Evolutionary conservation across 2,113 vertebrate species (phyloP).

Genomic region (Ptilorrhoa leucosticta): DNA sequence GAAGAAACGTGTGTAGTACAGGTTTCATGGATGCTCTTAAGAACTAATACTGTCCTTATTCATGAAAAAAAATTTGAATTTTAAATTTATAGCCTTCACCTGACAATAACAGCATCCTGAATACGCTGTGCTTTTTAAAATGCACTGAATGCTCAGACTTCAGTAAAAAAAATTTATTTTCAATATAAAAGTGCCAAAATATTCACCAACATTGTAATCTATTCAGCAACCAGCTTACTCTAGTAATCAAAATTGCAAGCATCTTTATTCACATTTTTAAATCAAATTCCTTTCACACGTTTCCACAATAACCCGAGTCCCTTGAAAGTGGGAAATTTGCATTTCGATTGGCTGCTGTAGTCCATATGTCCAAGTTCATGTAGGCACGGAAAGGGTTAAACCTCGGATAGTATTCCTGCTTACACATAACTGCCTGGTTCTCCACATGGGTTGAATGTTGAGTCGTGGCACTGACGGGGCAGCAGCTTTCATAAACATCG

Average conservation of each 20-base stretch:
- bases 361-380: conserved; percentile 99
- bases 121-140: conserved; percentile 30
- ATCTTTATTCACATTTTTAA: conserved; percentile 86
- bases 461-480: conserved; percentile 74
- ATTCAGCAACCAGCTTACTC: conserved; percentile 77
- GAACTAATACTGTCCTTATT: background rate
- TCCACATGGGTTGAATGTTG: conserved; percentile 82
- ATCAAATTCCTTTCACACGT: conserved; percentile 76
- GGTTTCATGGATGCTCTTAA: background rate
- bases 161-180: conserved; percentile 81
- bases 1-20: background rate
- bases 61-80: background rate
- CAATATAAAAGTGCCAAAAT: conserved; percentile 88
- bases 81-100: background rate
- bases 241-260: conserved; percentile 78
- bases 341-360: conserved; percentile 87
- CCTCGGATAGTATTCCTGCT: conserved; percentile 85
- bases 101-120: background rate
- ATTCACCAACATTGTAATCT: conserved; percentile 76
- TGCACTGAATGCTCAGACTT: conserved; percentile 60
- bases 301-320: conserved; percentile 94
- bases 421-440: conserved; percentile 81
- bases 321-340: conserved; percentile 91
- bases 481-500: conserved; percentile 88
- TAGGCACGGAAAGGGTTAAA: conserved; percentile 96